Base-by-base conservation (phyloP, 2,888 invertebrate genomes). In the Cataglyphis albicans region DNA sequence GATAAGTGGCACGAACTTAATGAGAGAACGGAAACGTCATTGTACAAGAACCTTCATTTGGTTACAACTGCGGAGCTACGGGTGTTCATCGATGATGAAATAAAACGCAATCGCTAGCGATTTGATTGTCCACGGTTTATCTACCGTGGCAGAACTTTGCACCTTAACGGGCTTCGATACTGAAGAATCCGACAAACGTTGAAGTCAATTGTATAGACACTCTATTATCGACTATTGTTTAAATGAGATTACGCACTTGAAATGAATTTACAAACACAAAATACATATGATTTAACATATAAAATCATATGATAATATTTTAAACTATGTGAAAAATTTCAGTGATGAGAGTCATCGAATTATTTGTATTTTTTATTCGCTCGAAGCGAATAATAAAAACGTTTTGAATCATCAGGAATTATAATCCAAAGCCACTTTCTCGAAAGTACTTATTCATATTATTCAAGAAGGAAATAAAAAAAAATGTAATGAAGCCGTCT, bases 1-100 rank as follows among this genome's bases (percentile, higher is more conserved):
- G 78, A 70, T 80, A 80, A 80, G 72, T 80, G 78, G 72, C 70
- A 59, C 59, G 44, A 35, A 72, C 72, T 80, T 80, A 78, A 48
- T 61, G 72, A 35, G 25, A 32, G 44, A 15, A 67, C 57, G 59
- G 72, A 44, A 80, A 80, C 59, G 59, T 80, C 59, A 70, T 25
- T 38, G 59, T 12, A 59, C 41, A 80, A 80, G 78, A 80, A 80
- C 59, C 59, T 80, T 70, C 78, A 80, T 80, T 80, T 80, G 72
- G 59, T 61, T 70, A 59, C 70, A 32, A 78, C 32, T 25, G 59
- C 41, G n/a, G 21, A 57, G 29, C 32, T 29, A 29, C 29, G 32
- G 32, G 29, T 12, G 44, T 55, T 67, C 29, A 59, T 21, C 61
- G 35, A 44, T 61, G 78, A 70, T 44, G 72, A 25, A 25, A 68